Percentiles rank a stretch among this genome's conserved stretches.
These are phyloP conservation scores for rat (Rattus norvegicus) DNA, from an alignment of 2,113 vertebrate genomes.

Conservation along the genomic window DNA sequence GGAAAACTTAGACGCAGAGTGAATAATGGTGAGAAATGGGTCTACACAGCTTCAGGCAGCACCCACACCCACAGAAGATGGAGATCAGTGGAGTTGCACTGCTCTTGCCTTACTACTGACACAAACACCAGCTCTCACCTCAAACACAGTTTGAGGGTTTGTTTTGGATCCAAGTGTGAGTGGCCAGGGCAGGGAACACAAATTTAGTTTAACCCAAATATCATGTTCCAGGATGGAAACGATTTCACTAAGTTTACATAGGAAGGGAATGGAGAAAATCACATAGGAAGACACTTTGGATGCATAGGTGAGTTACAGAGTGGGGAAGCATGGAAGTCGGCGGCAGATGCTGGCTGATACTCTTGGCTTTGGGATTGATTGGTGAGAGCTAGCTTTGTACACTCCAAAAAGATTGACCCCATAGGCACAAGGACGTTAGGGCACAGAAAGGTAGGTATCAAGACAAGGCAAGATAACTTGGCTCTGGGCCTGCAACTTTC, in stretches of 20 bases:
- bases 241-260: background rate
- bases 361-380: no score
- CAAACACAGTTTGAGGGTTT: background rate
- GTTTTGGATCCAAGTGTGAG: background rate
- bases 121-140: background rate
- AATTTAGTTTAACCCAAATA: background rate
- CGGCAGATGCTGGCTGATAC: background rate
- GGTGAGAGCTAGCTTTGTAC: background rate
- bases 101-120: background rate
- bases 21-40: background rate
- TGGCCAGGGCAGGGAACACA: background rate
- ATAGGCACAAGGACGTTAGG: background rate
- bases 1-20: constrained; percentile 10
- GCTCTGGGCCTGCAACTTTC: background rate
- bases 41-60: background rate
- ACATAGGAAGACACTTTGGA: background rate
- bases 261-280: background rate
- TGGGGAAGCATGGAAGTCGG: no score
- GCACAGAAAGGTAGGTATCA: background rate
- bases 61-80: background rate
- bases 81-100: background rate
- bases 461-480: background rate
- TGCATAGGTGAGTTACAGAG: background rate
- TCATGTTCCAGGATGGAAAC: background rate
- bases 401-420: background rate